Conservation (phyloP, 2,113 vertebrate species). For the Lipotes vexillifer region DNA sequence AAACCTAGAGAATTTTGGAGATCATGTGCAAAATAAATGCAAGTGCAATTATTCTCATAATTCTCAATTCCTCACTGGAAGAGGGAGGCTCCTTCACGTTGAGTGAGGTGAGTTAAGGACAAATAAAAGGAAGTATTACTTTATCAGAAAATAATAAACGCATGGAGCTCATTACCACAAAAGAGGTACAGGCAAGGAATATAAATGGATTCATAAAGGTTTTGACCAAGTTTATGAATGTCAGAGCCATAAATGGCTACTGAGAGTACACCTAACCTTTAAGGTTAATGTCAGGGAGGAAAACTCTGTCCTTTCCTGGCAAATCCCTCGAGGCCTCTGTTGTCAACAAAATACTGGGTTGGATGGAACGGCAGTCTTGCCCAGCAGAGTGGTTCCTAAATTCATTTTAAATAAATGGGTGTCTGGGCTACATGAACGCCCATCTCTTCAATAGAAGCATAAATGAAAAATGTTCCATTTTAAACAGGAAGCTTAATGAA, state of each 20-base stretch:
- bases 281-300: slow-evolving; percentile 64
- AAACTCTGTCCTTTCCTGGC: slow-evolving; percentile 41
- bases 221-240: slow-evolving; percentile 73
- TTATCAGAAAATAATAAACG: slow-evolving; percentile 52
- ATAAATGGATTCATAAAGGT: slow-evolving; percentile 70
- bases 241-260: slow-evolving; percentile 69
- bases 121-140: slow-evolving; percentile 32
- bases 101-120: slow-evolving; percentile 19
- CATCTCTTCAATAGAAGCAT: not conserved
- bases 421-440: not conserved
- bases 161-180: slow-evolving; percentile 56
- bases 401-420: not conserved
- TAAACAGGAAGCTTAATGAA: not conserved
- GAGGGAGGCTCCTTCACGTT: not conserved
- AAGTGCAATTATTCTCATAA: not conserved
- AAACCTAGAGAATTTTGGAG: not conserved
- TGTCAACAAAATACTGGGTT: not conserved
- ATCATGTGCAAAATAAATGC: not conserved
- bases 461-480: not conserved
- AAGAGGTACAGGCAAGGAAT: slow-evolving; percentile 43
- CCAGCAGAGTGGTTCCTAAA: not conserved
- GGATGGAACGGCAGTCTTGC: not conserved
- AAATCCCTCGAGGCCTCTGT: slow-evolving; percentile 47
- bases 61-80: not conserved
- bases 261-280: slow-evolving; percentile 64